phyloP scores from a whole-genome alignment of 2,113 vertebrate genomes.

The Fregata magnificens region DNA sequence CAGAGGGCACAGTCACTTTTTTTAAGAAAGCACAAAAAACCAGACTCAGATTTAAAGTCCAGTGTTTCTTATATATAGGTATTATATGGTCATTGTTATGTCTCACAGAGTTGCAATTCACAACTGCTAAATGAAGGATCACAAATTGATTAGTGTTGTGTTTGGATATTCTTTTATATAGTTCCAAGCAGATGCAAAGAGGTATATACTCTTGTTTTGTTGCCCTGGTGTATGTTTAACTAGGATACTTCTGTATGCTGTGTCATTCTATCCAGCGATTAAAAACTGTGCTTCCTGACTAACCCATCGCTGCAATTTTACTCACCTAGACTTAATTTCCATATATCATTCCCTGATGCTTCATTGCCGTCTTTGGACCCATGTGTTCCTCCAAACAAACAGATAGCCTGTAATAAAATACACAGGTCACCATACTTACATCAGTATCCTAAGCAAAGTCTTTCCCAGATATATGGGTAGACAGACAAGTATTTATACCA shows the following conservation, averaged over 20 bases:
- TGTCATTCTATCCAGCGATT: not conserved
- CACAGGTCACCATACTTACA: not conserved
- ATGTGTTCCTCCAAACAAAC: slow-evolving; percentile 71
- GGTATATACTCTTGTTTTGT: not conserved
- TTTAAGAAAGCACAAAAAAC: not conserved
- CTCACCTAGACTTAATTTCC: slow-evolving; percentile 77
- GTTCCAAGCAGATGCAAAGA: not conserved
- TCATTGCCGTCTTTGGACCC: slow-evolving; percentile 38
- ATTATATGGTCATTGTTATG: not conserved
- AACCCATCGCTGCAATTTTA: not conserved
- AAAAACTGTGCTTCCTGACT: not conserved
- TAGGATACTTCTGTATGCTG: not conserved
- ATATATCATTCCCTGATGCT: slow-evolving; percentile 63
- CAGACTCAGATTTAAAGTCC: not conserved
- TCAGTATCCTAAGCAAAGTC: not conserved
- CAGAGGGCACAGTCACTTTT: not conserved
- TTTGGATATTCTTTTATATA: not conserved
- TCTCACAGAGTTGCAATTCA: not conserved
- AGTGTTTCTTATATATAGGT: not conserved
- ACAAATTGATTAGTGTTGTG: not conserved
- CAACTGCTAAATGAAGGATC: not conserved
- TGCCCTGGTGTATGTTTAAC: not conserved
- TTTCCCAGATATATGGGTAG: not conserved
- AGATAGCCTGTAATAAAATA: slow-evolving; percentile 69
- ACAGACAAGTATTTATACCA: not conserved